Evolutionary conservation across 2,888 invertebrate species (phyloP), one percentile per base, ranked within the genome.

Genomic region (Punctoribates punctum): DNA sequence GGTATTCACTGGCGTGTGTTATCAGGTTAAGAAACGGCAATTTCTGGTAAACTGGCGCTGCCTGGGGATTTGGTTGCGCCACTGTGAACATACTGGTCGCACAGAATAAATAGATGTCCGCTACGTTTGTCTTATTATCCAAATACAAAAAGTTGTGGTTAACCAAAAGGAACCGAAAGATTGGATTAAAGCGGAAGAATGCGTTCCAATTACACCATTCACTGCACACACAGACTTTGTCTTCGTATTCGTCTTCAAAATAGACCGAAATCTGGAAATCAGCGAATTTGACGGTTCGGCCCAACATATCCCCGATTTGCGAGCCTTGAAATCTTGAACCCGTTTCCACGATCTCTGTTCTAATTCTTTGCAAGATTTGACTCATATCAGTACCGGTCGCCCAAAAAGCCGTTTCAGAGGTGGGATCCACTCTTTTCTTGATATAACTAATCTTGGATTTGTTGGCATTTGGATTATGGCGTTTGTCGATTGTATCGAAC

Each of bases 131-230:
- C 27, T 27, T 25, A 17, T 60, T 27, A 1, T 11, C 9, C 13
- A 73, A 6, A 20, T 51, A 73, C 8, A 73, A 27, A 6, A 51
- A 23, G 27, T 15, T 48, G 25, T 51, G 51, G 1, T 38, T 17
- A 27, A 73, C 73, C 8, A 25, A 23, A 11, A 73, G 51, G n/a
- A 73, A 51, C 34, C 73, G 73, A 23, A 25, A 73, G 3, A 73
- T 73, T 1, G 73, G 73, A 38, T 73, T 73, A 25, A 20, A 25
- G 27, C 51, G 51, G 25, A 51, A 73, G 73, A 73, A 73, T 3
- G 73, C 46, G 42, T 27, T 27, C 20, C 23, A 34, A 54, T 51
- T 73, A 17, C 73, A 73, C 73, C 73, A 73, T 38, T 73, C 73
- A 15, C 3, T 51, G 27, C 73, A 73, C 34, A 48, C 51, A 25